phyloP scores from a whole-genome alignment of 2,888 invertebrate genomes.

The Parnassius smintheus region DNA sequence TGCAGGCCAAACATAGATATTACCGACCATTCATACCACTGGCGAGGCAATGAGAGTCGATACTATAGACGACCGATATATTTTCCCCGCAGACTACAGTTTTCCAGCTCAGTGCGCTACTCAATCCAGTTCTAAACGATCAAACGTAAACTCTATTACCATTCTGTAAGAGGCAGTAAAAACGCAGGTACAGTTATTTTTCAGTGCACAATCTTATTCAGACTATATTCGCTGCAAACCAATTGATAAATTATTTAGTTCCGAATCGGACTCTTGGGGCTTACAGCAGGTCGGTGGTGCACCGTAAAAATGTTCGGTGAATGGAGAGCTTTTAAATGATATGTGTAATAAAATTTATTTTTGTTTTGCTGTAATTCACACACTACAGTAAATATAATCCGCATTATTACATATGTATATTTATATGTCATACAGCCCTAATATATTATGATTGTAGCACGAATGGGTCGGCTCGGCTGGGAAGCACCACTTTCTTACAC shows the following conservation, averaged over 20 bases:
- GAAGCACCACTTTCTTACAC: too few species aligned
- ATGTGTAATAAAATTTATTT: not conserved
- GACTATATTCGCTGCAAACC: conserved; percentile 47
- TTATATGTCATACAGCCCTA: too few species aligned
- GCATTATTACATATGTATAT: too few species aligned
- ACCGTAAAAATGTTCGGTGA: conserved; percentile 16
- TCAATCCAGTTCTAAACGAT: conserved; percentile 15
- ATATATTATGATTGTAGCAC: too few species aligned
- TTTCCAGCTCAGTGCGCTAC: conserved; percentile 7
- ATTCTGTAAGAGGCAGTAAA: conserved; percentile 29
- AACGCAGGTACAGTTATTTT: conserved; percentile 29
- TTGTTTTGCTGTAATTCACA: too few species aligned
- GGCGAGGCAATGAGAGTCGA: conserved; percentile 31
- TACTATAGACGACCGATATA: conserved; percentile 18
- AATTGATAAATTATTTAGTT: conserved; percentile 72
- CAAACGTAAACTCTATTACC: conserved; percentile 24
- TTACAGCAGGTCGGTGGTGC: conserved; percentile 30
- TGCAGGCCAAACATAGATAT: conserved; percentile 30
- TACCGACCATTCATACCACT: conserved; percentile 18
- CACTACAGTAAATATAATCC: too few species aligned
- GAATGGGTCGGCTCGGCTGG: too few species aligned
- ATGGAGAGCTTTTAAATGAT: conserved; percentile 20
- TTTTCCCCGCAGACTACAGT: conserved; percentile 13
- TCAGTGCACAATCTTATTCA: conserved; percentile 31
- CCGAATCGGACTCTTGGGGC: conserved; percentile 58